Conservation (phyloP, 2,113 vertebrate species). For the Poicephalus meyeri region DNA sequence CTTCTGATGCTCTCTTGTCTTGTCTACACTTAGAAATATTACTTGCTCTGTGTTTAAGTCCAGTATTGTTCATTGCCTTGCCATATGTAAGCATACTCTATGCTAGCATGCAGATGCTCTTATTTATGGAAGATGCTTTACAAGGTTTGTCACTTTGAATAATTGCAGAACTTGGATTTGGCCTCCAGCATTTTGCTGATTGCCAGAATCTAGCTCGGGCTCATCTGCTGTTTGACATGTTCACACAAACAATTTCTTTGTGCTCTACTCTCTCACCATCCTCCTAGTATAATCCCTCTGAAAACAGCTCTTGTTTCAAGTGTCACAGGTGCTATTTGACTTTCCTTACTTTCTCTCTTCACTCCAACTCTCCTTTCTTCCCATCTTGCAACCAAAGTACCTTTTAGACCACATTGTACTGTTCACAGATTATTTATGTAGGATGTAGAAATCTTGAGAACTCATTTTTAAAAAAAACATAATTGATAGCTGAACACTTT, state of each 20-base stretch:
- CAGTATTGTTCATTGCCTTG: not conserved
- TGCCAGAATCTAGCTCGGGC: not conserved
- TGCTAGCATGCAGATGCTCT: not conserved
- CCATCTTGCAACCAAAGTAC: not conserved
- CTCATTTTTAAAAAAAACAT: not conserved
- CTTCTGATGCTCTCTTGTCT: not conserved
- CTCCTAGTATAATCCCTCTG: not conserved
- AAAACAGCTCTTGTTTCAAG: not conserved
- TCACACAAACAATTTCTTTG: not conserved
- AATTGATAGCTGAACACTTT: not conserved
- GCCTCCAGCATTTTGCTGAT: not conserved
- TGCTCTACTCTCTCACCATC: not conserved
- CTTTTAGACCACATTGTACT: not conserved
- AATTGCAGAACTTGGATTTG: not conserved
- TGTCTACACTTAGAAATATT: not conserved
- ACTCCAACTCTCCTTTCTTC: not conserved
- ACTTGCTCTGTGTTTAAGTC: not conserved
- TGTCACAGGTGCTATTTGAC: not conserved
- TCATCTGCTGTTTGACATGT: not conserved
- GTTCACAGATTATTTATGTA: not conserved
- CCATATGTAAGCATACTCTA: not conserved
- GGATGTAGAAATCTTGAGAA: not conserved
- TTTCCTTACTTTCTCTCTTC: not conserved
- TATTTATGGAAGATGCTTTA: not conserved
- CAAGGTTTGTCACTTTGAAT: not conserved